A percentile compares a stretch with the other conserved stretches of the same genome.
Evolutionary conservation across 2,888 invertebrate genomes (phyloP).

Genomic region (Xestia xanthographa): DNA sequence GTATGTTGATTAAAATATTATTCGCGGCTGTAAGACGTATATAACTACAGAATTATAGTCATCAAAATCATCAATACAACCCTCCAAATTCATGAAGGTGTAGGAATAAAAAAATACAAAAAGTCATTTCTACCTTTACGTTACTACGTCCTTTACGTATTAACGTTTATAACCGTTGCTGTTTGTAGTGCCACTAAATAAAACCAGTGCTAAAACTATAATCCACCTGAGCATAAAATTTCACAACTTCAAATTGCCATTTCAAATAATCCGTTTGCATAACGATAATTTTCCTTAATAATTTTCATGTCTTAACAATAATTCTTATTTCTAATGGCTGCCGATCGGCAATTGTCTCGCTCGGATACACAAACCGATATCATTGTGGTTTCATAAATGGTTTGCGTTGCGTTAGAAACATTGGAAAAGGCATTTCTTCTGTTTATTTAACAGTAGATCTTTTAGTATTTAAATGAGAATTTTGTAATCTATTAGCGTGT

Average conservation of each 20-base stretch:
- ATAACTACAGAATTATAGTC: no score
- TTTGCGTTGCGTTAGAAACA: slow-evolving; percentile 56
- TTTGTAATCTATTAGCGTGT: slow-evolving; percentile 12
- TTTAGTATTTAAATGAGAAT: slow-evolving; percentile 19
- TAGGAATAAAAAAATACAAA: no score
- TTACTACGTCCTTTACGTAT: no score
- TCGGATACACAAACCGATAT: slow-evolving; percentile 80
- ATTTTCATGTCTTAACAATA: slow-evolving; percentile 65
- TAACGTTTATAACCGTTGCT: background rate
- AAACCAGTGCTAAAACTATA: slow-evolving; percentile 32
- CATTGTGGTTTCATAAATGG: slow-evolving; percentile 78
- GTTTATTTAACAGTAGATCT: slow-evolving; percentile 20
- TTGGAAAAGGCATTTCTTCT: slow-evolving; percentile 64
- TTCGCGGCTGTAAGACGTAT: no score
- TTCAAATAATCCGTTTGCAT: slow-evolving; percentile 69
- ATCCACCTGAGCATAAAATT: slow-evolving; percentile 63
- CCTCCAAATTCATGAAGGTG: no score
- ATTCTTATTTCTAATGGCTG: slow-evolving; percentile 67
- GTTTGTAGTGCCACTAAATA: background rate
- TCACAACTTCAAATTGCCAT: slow-evolving; percentile 61
- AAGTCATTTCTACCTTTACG: no score
- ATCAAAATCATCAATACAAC: no score
- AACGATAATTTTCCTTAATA: slow-evolving; percentile 69
- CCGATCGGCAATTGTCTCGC: slow-evolving; percentile 81
- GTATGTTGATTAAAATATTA: no score